Evolutionary conservation across 2,797 vertebrate species (phyloP).

Genomic region (Amblyraja radiata): DNA sequence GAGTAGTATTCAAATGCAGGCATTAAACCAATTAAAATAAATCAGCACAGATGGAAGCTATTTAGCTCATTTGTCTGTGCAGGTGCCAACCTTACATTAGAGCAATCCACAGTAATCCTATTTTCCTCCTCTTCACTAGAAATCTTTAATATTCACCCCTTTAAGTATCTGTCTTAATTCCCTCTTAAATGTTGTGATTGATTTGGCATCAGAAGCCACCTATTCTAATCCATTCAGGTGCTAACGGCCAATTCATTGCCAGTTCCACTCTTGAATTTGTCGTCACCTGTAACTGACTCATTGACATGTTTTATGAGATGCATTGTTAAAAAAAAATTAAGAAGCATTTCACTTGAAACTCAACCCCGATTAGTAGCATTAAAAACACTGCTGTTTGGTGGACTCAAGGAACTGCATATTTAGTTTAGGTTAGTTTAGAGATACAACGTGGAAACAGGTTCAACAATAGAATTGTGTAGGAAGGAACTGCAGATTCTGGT

Average conservation of each 20-base stretch:
- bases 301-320: not conserved
- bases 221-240: not conserved
- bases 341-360: no score
- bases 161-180: not conserved
- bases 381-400: no score
- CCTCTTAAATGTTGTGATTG: not conserved
- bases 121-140: not conserved
- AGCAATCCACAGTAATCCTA: not conserved
- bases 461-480: no score
- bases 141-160: not conserved
- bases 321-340: not conserved
- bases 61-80: not conserved
- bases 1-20: not conserved
- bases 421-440: no score
- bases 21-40: constrained; percentile 24
- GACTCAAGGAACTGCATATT: no score
- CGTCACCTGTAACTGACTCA: not conserved
- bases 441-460: no score
- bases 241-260: not conserved
- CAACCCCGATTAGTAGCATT: no score
- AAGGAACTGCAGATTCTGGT: no score
- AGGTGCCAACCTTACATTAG: not conserved
- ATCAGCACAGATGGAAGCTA: not conserved
- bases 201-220: not conserved
- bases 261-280: not conserved